Conservation (phyloP, 1,140 invertebrate species). For the Grapholita molesta region DNA sequence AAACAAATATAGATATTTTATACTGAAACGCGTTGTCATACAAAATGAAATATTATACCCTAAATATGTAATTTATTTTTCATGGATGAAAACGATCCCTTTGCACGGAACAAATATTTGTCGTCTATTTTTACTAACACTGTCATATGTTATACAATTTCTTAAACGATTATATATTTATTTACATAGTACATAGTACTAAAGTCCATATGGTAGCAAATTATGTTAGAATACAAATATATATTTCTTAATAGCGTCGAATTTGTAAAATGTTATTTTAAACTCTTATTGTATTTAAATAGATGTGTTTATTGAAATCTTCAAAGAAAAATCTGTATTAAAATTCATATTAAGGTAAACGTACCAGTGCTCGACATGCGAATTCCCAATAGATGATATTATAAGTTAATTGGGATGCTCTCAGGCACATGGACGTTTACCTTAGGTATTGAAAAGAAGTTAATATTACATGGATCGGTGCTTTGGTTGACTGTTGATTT, state of each 20-base stretch:
- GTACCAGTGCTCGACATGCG: too few species aligned
- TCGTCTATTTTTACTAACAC: slow-evolving; percentile 14
- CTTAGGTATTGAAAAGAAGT: slow-evolving; percentile 4
- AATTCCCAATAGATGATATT: too few species aligned
- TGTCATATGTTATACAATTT: slow-evolving; percentile 7
- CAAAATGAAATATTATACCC: not conserved
- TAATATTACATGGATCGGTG: slow-evolving; percentile 52
- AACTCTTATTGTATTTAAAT: not conserved
- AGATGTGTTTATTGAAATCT: not conserved
- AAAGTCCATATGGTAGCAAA: not conserved
- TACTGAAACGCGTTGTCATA: too few species aligned
- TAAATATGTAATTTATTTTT: not conserved
- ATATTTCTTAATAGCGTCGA: not conserved
- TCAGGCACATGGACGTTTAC: too few species aligned
- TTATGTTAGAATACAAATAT: not conserved
- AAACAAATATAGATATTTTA: too few species aligned
- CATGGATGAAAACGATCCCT: slow-evolving; percentile 7
- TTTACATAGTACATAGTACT: slow-evolving; percentile 13
- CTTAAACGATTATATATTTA: not conserved
- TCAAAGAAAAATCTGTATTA: not conserved
- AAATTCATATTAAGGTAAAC: slow-evolving; percentile 7
- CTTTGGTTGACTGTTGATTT: slow-evolving; percentile 61
- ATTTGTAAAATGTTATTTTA: not conserved
- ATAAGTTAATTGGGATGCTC: too few species aligned
- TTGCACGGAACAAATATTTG: slow-evolving; percentile 7